Conservation (phyloP, 2,797 vertebrate genomes). For the Eremophila alpestris region DNA sequence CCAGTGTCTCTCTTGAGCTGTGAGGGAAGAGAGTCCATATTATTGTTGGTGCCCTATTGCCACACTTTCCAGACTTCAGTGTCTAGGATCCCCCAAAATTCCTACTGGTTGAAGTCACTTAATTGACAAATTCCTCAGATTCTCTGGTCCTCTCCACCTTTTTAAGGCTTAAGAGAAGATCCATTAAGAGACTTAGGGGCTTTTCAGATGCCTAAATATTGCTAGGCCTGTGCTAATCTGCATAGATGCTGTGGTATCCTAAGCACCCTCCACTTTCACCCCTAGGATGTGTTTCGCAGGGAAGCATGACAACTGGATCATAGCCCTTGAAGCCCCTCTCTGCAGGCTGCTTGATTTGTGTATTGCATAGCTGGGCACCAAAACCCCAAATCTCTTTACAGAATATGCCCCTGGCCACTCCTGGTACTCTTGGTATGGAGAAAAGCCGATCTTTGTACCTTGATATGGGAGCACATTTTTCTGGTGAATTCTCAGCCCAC, state of each 20-base stretch:
- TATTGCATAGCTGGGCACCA: neutral
- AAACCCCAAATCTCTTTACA: neutral
- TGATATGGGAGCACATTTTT: neutral
- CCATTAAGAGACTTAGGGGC: neutral
- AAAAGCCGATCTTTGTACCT: neutral
- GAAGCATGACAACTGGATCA: neutral
- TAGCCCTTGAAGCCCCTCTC: neutral
- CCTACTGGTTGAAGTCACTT: neutral
- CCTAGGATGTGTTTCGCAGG: neutral
- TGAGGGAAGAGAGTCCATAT: neutral
- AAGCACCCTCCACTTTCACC: neutral
- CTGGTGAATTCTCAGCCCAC: neutral
- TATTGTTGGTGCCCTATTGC: neutral
- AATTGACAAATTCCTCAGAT: neutral
- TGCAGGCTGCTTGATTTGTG: neutral
- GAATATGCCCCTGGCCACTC: neutral
- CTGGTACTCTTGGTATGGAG: neutral
- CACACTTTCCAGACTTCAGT: neutral
- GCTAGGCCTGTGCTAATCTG: neutral
- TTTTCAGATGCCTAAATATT: neutral
- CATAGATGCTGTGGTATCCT: neutral
- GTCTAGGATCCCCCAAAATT: neutral
- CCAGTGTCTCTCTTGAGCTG: neutral
- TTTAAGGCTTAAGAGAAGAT: slow-evolving; percentile 9
- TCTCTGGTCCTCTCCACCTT: neutral